These are phyloP conservation scores for Tenthredo livida DNA, from an alignment of 2,888 invertebrate genomes.

Conservation along the genomic window DNA sequence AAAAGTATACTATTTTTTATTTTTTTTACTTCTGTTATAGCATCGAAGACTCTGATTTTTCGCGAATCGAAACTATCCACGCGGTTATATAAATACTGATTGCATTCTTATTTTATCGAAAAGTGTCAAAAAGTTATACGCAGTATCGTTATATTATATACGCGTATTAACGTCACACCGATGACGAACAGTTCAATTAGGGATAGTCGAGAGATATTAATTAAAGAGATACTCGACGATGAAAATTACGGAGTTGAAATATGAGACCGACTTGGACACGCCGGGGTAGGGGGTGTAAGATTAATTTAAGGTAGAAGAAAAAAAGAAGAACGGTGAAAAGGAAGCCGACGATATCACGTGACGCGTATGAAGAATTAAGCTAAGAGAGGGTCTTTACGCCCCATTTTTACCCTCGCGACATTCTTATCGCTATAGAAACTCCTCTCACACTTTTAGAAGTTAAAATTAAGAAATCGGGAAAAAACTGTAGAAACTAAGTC, in stretches of 20 bases:
- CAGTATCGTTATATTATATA: not conserved
- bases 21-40: not conserved
- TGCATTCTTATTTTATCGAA: not conserved
- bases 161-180: not conserved
- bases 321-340: constrained; percentile 45
- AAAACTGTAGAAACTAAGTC: too few species aligned
- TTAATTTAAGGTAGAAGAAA: constrained; percentile 1
- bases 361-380: constrained; percentile 16
- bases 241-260: constrained; percentile 45
- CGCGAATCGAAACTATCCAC: not conserved
- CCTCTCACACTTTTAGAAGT: not conserved
- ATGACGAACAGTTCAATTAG: constrained; percentile 44
- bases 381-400: not conserved
- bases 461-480: not conserved
- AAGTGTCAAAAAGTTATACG: not conserved
- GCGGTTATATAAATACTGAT: not conserved
- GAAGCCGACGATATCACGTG: constrained; percentile 30
- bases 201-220: constrained; percentile 6
- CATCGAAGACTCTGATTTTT: not conserved
- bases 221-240: constrained; percentile 42
- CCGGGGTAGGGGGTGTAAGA: not conserved
- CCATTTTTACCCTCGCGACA: not conserved
- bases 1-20: not conserved
- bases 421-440: not conserved
- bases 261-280: constrained; percentile 26